phyloP scores from a whole-genome alignment of 2,113 vertebrate species.

The Salvator merianae region DNA sequence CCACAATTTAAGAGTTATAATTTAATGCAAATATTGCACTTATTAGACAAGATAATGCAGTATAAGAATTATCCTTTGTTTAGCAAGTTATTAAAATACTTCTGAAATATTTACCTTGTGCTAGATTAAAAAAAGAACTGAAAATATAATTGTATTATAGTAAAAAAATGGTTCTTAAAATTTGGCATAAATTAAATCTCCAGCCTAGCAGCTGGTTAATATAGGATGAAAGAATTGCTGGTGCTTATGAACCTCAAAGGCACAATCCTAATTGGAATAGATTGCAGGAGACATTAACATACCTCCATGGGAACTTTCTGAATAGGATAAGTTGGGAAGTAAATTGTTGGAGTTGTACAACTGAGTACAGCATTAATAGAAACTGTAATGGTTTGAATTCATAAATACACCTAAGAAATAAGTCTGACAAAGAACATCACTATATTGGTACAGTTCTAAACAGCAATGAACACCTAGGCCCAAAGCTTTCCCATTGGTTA shows the following conservation, averaged over 20 bases:
- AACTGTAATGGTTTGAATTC: not conserved
- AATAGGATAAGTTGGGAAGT: not conserved
- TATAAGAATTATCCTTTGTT: not conserved
- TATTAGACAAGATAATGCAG: not conserved
- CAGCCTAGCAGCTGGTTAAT: not conserved
- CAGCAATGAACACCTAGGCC: too few species aligned
- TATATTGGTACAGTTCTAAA: too few species aligned
- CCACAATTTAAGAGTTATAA: not conserved
- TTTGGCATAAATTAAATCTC: not conserved
- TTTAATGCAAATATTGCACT: not conserved
- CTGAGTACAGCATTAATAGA: not conserved
- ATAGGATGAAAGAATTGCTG: not conserved
- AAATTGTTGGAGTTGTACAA: not conserved
- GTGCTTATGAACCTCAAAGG: not conserved
- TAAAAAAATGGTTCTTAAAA: not conserved
- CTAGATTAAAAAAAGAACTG: not conserved
- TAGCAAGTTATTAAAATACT: not conserved
- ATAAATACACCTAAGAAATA: too few species aligned
- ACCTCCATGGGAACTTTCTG: not conserved
- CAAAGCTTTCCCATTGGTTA: too few species aligned
- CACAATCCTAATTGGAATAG: not conserved
- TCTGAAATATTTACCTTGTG: constrained; percentile 6
- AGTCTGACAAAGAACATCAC: too few species aligned
- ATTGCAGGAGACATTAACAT: not conserved
- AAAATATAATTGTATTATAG: not conserved